These are phyloP conservation scores for Cossypha heuglini DNA, from an alignment of 2,797 vertebrate genomes.

Conservation along the genomic window DNA sequence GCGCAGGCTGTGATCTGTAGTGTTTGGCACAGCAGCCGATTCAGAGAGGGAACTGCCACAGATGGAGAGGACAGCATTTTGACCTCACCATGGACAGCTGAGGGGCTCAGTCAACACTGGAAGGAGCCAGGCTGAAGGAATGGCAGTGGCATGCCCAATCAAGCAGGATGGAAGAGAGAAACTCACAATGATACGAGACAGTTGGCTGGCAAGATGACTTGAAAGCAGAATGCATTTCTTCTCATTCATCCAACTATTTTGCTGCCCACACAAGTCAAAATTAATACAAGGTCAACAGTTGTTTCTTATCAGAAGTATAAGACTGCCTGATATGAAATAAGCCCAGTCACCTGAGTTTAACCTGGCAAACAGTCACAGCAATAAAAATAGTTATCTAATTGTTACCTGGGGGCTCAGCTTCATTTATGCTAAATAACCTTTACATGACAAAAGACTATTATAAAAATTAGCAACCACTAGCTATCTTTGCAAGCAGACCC, in stretches of 20 bases:
- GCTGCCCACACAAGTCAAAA: not conserved
- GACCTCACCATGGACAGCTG: not conserved
- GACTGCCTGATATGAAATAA: not conserved
- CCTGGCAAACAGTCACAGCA: not conserved
- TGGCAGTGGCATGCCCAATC: accelerated
- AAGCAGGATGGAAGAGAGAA: not conserved
- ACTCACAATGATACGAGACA: not conserved
- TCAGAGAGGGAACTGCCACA: not conserved
- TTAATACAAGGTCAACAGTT: not conserved
- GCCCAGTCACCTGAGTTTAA: not conserved
- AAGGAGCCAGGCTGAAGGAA: not conserved
- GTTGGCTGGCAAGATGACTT: not conserved
- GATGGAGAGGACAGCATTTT: not conserved
- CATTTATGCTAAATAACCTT: not conserved
- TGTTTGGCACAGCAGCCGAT: not conserved
- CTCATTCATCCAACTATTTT: not conserved
- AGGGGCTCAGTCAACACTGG: not conserved
- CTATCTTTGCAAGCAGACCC: not conserved
- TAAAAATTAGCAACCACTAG: not conserved
- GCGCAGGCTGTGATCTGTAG: accelerated
- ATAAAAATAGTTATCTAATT: not conserved
- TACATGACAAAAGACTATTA: not conserved
- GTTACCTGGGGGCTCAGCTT: not conserved
- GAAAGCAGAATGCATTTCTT: not conserved
- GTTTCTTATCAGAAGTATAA: not conserved